Evolutionary conservation across 1,140 invertebrate genomes (phyloP).

Genomic region (Sitobion miscanthi): DNA sequence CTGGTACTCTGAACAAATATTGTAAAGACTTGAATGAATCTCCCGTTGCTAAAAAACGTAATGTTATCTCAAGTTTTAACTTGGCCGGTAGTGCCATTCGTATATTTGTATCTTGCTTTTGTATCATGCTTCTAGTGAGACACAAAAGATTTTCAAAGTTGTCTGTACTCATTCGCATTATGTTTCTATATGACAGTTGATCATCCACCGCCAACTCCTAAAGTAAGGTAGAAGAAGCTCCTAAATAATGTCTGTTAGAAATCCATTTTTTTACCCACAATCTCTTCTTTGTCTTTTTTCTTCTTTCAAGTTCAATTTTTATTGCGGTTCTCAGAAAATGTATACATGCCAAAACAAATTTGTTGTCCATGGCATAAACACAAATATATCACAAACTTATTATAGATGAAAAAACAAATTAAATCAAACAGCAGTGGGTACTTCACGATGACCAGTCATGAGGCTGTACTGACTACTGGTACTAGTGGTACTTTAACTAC

Average conservation of each 20-base stretch:
- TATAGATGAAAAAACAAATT: neutral
- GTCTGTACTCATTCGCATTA: constrained; percentile 61
- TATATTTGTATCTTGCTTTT: constrained; percentile 54
- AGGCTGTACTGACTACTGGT: constrained; percentile 25
- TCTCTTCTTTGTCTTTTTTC: constrained; percentile 32
- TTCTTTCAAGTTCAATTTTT: constrained; percentile 37
- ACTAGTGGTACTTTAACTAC: neutral
- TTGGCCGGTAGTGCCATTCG: constrained; percentile 37
- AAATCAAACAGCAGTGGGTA: constrained; percentile 26
- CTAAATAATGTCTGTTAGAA: constrained; percentile 33
- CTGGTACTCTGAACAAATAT: constrained; percentile 61
- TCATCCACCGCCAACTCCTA: constrained; percentile 20
- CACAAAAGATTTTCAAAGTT: constrained; percentile 61
- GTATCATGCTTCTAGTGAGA: constrained; percentile 54
- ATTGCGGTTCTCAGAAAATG: constrained; percentile 27
- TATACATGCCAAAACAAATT: constrained; percentile 32
- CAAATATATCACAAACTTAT: too few relatives aligned
- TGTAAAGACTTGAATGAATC: constrained; percentile 60
- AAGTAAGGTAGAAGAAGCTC: constrained; percentile 35
- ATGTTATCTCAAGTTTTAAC: constrained; percentile 48
- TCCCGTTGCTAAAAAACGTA: constrained; percentile 44
- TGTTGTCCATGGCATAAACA: too few relatives aligned
- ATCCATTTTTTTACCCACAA: constrained; percentile 30
- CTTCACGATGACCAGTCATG: constrained; percentile 33
- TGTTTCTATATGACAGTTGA: constrained; percentile 61